Evolutionary conservation across 2,113 vertebrate genomes (phyloP).

Genomic region (Aphyosemion australe): DNA sequence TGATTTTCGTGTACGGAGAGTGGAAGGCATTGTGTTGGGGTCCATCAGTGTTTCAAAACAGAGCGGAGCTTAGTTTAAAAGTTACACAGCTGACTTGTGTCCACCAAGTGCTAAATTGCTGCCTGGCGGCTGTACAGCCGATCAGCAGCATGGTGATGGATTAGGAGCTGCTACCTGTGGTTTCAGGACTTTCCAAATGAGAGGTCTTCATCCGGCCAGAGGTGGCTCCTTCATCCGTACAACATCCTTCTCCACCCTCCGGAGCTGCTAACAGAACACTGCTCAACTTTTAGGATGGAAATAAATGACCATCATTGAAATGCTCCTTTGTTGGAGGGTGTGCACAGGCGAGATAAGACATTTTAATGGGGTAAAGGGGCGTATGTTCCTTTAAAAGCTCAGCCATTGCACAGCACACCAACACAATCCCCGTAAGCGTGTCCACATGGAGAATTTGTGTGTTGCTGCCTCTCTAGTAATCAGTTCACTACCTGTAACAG

Average conservation of each 20-base stretch:
- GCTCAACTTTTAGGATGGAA: conserved; percentile 20
- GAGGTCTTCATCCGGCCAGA: conserved; percentile 7
- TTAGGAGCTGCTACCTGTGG: conserved; percentile 50
- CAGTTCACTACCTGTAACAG: conserved; percentile 48
- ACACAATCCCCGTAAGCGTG: conserved; percentile 49
- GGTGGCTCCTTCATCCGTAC: not conserved
- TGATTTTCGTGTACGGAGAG: conserved; percentile 28
- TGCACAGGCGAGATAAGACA: conserved; percentile 52
- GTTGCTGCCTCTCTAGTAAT: conserved; percentile 48
- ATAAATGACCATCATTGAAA: conserved; percentile 31
- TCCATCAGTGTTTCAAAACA: too few species aligned
- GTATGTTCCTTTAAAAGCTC: conserved; percentile 37
- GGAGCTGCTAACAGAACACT: conserved; percentile 8
- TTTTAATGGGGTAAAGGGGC: conserved; percentile 34
- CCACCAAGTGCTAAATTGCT: conserved; percentile 45
- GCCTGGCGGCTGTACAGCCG: conserved; percentile 57
- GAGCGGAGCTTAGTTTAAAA: too few species aligned
- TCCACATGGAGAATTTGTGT: conserved; percentile 34
- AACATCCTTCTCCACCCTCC: not conserved
- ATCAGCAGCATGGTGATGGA: conserved; percentile 51
- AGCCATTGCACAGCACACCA: conserved; percentile 19
- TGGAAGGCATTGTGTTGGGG: not conserved
- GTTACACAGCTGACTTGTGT: conserved; percentile 15
- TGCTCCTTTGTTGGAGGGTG: conserved; percentile 19
- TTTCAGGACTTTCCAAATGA: conserved; percentile 5